phyloP scores from a whole-genome alignment of 2,113 vertebrate species.

The Brienomyrus longianalis region DNA sequence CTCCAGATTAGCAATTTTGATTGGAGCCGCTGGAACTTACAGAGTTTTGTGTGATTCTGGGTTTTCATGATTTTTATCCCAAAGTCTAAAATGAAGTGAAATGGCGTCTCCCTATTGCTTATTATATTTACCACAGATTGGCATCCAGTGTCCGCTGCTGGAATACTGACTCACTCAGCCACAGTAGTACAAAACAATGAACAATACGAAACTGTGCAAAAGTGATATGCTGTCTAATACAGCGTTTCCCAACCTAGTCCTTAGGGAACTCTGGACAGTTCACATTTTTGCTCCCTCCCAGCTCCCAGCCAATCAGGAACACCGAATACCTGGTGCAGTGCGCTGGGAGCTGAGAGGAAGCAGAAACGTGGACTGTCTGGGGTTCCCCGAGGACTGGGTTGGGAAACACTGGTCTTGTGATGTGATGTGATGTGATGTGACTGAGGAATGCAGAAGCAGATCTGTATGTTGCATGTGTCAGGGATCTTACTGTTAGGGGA shows the following conservation, averaged over 20 bases:
- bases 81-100: not conserved
- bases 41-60: not conserved
- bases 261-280: too few species aligned
- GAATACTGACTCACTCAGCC: not conserved
- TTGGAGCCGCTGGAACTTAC: not conserved
- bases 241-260: too few species aligned
- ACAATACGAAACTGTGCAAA: not conserved
- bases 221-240: not conserved
- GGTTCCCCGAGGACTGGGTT: too few species aligned
- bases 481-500: not conserved
- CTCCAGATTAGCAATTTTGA: not conserved
- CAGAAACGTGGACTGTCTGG: too few species aligned
- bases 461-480: not conserved
- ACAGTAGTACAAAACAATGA: not conserved
- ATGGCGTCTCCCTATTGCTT: slow-evolving; percentile 11
- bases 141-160: not conserved
- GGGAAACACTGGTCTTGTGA: too few species aligned
- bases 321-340: too few species aligned
- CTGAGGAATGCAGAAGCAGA: not conserved
- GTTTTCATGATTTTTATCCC: not conserved
- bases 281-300: too few species aligned
- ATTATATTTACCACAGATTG: not conserved
- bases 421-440: too few species aligned
- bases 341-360: too few species aligned
- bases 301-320: too few species aligned